phyloP scores from a whole-genome alignment of 2,113 vertebrate species.

The Petroica traversi region DNA sequence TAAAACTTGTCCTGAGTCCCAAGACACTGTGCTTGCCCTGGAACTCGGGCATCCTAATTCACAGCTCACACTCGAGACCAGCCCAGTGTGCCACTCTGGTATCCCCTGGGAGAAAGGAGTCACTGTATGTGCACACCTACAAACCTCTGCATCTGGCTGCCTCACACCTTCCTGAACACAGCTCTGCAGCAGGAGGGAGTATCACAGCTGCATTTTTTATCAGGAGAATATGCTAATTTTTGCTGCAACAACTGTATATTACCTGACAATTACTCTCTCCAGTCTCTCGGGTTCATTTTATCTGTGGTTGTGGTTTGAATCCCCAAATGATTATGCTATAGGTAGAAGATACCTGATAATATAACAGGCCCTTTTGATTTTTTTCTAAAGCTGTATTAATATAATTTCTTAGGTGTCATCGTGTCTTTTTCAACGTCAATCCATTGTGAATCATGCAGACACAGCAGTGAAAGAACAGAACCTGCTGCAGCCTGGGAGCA shows the following conservation, averaged over 20 bases:
- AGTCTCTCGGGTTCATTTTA: not conserved
- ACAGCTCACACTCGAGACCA: not conserved
- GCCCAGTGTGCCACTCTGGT: not conserved
- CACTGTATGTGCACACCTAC: not conserved
- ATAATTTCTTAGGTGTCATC: not conserved
- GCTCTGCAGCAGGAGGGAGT: not conserved
- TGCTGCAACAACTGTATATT: conserved; percentile 2
- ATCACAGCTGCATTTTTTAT: not conserved
- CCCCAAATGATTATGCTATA: not conserved
- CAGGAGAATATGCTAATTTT: not conserved
- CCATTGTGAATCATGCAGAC: not conserved
- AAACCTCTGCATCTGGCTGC: not conserved
- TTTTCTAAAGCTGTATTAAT: not conserved
- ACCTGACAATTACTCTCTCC: not conserved
- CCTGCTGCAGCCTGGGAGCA: not conserved
- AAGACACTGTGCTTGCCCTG: not conserved
- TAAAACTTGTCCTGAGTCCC: not conserved
- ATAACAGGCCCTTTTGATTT: not conserved
- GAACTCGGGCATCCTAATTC: not conserved
- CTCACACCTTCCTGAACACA: not conserved
- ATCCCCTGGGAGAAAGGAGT: not conserved
- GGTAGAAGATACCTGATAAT: not conserved
- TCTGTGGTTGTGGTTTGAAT: not conserved
- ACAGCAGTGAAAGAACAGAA: not conserved
- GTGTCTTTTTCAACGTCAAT: not conserved